A percentile compares a stretch with the other conserved stretches of the same genome.
Evolutionary conservation across 2,113 vertebrate genomes (phyloP).

Genomic region (Brachirus orientalis): DNA sequence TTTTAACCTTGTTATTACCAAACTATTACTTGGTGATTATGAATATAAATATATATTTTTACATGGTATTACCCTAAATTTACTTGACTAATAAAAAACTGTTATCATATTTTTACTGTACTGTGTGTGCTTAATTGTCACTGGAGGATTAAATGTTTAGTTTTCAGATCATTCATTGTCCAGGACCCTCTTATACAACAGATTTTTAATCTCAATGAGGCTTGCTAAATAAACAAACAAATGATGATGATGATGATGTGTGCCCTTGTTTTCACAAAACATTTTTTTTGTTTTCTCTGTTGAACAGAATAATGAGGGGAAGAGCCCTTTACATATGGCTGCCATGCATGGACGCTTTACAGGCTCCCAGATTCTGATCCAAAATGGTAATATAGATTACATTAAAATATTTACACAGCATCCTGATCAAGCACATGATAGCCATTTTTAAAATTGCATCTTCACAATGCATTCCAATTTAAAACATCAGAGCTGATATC

Average conservation of each 20-base stretch:
- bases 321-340: conserved; percentile 95
- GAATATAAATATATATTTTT: too few species aligned
- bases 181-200: too few species aligned
- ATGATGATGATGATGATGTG: neutral
- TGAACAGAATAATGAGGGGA: conserved; percentile 93
- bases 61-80: too few species aligned
- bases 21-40: too few species aligned
- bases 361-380: conserved; percentile 95
- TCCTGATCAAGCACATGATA: neutral
- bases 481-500: neutral
- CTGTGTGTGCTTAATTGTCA: too few species aligned
- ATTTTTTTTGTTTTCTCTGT: conserved; percentile 1
- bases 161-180: too few species aligned
- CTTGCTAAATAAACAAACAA: too few species aligned
- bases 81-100: too few species aligned
- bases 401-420: neutral
- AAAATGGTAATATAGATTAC: conserved; percentile 86
- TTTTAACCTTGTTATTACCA: too few species aligned
- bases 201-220: too few species aligned
- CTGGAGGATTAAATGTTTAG: neutral
- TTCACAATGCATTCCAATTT: neutral
- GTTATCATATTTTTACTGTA: too few species aligned
- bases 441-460: neutral
- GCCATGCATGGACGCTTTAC: conserved; percentile 95
- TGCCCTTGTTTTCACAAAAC: neutral